Percentiles rank a stretch among this genome's conserved stretches.
Conservation (phyloP, 2,797 vertebrate genomes). For the Malacoraja senta region DNA sequence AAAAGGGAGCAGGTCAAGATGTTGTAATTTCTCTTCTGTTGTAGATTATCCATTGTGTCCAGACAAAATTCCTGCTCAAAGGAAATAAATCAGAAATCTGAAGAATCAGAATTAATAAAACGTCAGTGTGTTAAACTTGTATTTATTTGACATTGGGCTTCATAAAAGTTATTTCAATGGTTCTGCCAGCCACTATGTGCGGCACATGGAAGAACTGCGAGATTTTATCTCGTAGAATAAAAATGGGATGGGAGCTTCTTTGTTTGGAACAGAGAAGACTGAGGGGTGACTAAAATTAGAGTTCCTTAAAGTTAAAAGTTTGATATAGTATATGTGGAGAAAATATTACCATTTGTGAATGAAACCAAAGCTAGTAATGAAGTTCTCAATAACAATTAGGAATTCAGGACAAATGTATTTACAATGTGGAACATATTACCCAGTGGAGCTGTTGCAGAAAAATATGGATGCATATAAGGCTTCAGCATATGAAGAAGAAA, state of each 20-base stretch:
- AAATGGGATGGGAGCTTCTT: background rate
- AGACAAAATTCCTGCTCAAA: background rate
- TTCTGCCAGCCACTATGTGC: background rate
- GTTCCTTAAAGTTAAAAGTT: background rate
- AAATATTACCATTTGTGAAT: background rate
- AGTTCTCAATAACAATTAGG: background rate
- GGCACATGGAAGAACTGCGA: background rate
- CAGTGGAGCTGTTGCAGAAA: background rate
- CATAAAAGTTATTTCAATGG: background rate
- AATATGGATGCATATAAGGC: background rate
- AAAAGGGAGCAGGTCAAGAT: background rate
- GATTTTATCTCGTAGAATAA: background rate
- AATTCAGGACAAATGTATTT: background rate
- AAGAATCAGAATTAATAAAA: background rate
- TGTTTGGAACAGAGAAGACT: background rate
- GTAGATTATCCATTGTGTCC: background rate
- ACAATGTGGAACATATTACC: background rate
- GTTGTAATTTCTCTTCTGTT: background rate
- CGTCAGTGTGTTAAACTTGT: background rate
- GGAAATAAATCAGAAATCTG: background rate
- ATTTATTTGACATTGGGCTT: background rate
- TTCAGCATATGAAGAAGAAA: background rate
- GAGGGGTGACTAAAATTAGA: background rate
- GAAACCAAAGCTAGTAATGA: background rate
- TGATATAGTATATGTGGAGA: background rate